These are phyloP conservation scores for Clarias gariepinus DNA, from an alignment of 2,113 vertebrate species.

Conservation along the genomic window DNA sequence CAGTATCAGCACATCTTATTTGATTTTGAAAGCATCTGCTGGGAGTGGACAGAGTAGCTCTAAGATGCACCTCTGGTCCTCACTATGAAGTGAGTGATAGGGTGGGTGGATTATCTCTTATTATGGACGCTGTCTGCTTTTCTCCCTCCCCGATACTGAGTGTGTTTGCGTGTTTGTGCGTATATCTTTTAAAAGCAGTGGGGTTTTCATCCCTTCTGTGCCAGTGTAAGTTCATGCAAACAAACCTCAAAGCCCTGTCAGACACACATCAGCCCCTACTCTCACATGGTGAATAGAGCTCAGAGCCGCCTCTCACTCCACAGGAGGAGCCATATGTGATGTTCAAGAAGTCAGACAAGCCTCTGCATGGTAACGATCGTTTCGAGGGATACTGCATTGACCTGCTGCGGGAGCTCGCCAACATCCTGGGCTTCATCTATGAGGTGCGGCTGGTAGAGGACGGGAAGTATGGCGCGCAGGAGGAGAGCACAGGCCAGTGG, in stretches of 20 bases:
- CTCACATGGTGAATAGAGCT: slow-evolving; percentile 13
- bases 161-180: not conserved
- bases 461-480: slow-evolving; percentile 93
- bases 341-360: slow-evolving; percentile 98
- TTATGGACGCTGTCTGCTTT: slow-evolving; percentile 55
- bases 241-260: slow-evolving; percentile 33
- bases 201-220: slow-evolving; percentile 7
- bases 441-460: slow-evolving; percentile 94
- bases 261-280: slow-evolving; percentile 17
- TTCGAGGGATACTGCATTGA: slow-evolving; percentile 98
- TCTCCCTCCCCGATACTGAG: slow-evolving; percentile 35
- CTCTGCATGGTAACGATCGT: slow-evolving; percentile 93
- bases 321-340: slow-evolving; percentile 98
- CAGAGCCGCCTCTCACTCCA: slow-evolving; percentile 45
- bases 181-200: slow-evolving; percentile 12
- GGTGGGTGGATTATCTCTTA: slow-evolving; percentile 64
- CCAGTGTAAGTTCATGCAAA: slow-evolving; percentile 23
- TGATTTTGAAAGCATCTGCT: slow-evolving; percentile 59
- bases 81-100: slow-evolving; percentile 57
- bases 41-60: slow-evolving; percentile 49
- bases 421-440: slow-evolving; percentile 93
- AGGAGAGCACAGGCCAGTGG: slow-evolving; percentile 93
- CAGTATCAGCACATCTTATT: slow-evolving; percentile 64
- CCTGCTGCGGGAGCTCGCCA: slow-evolving; percentile 90
- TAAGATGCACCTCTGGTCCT: slow-evolving; percentile 43